Percentiles rank a stretch among this genome's conserved stretches.
Evolutionary conservation across 1,140 invertebrate genomes (phyloP).

Genomic region (Melipona quadrifasciata): DNA sequence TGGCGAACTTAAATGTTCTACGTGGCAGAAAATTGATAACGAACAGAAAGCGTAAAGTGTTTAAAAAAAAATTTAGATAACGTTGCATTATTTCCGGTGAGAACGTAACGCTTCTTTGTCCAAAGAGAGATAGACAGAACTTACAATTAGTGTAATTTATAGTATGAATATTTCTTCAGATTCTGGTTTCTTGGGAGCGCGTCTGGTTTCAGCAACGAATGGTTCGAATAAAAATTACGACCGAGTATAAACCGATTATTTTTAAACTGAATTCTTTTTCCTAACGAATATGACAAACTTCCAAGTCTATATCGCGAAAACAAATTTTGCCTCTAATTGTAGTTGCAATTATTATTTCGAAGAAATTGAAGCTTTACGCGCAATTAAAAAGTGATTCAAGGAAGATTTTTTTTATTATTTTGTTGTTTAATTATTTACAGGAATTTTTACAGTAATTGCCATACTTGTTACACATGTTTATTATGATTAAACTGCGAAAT

Average conservation of each 20-base stretch:
- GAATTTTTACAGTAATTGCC: too few relatives aligned
- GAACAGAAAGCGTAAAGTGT: neutral
- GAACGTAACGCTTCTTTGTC: neutral
- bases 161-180: neutral
- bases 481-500: too few relatives aligned
- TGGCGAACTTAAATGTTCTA: neutral
- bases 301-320: fast-evolving
- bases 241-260: neutral
- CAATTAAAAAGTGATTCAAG: too few relatives aligned
- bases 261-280: neutral
- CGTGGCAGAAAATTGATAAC: neutral
- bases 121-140: neutral
- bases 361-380: too few relatives aligned
- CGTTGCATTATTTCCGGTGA: neutral
- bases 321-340: neutral
- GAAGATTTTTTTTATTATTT: too few relatives aligned
- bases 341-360: too few relatives aligned
- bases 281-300: fast-evolving
- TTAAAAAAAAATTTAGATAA: constrained; percentile 15
- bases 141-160: neutral
- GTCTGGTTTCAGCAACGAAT: neutral
- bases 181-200: neutral
- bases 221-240: neutral
- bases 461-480: too few relatives aligned
- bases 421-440: too few relatives aligned